A percentile compares a stretch with the other conserved stretches of the same genome.
These are phyloP conservation scores for Tachuris rubrigastra DNA, from an alignment of 2,113 vertebrate genomes.

Conservation along the genomic window DNA sequence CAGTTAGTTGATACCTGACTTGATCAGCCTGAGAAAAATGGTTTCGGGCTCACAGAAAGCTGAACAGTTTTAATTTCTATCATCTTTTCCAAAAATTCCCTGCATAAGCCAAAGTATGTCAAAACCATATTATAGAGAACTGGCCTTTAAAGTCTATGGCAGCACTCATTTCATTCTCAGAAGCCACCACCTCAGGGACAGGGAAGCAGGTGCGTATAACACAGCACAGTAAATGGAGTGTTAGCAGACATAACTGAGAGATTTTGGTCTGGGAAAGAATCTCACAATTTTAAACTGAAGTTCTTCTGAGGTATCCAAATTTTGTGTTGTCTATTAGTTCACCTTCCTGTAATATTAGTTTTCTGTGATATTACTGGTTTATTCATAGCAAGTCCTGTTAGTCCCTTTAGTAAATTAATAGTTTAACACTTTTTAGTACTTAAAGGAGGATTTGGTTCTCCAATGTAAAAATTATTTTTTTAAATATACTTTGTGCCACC, in stretches of 20 bases:
- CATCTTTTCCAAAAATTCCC: neutral
- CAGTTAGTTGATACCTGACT: neutral
- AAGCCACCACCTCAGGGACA: neutral
- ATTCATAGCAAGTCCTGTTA: neutral
- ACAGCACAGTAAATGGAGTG: neutral
- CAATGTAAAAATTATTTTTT: neutral
- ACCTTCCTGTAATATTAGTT: neutral
- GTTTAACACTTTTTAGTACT: neutral
- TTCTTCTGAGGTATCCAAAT: neutral
- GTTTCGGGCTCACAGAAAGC: neutral
- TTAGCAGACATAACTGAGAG: neutral
- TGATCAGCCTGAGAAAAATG: neutral
- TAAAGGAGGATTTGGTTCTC: neutral
- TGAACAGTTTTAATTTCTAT: neutral
- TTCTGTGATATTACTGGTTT: neutral
- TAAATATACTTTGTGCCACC: fast-evolving
- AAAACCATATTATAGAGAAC: neutral
- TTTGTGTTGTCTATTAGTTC: neutral
- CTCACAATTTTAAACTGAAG: neutral
- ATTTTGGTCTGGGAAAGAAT: neutral
- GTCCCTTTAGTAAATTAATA: neutral
- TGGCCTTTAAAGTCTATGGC: neutral
- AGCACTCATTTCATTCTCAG: neutral
- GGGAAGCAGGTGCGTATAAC: fast-evolving
- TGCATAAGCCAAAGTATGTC: neutral